These are phyloP conservation scores for Pyrrhosoma nymphula DNA, from an alignment of 2,888 invertebrate species.

Conservation along the genomic window DNA sequence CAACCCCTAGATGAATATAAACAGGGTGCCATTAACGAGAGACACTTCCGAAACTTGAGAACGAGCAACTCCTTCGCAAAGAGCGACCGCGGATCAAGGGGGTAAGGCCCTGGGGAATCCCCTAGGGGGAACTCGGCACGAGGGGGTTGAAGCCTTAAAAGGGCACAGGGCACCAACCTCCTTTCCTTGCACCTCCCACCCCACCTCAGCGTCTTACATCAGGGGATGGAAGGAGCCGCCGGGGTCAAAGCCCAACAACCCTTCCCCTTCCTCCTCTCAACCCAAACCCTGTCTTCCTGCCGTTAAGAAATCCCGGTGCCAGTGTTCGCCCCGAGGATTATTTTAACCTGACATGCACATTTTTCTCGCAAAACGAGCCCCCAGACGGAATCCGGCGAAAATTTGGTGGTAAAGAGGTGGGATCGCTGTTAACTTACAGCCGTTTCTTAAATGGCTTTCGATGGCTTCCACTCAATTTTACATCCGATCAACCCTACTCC, in stretches of 20 bases:
- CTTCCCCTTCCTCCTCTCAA: not conserved
- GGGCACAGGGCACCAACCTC: constrained; percentile 18
- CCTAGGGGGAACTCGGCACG: not conserved
- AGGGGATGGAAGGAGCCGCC: not conserved
- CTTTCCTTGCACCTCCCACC: not conserved
- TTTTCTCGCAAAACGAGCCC: not conserved
- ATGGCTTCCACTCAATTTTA: not conserved
- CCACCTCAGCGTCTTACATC: not conserved
- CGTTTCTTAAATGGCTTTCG: not conserved
- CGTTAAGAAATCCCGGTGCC: not conserved
- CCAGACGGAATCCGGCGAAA: not conserved
- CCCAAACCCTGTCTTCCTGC: not conserved
- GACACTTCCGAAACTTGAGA: not conserved
- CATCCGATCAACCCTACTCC: not conserved
- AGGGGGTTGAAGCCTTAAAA: not conserved
- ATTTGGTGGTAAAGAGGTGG: not conserved
- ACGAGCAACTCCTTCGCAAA: not conserved
- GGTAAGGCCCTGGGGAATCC: not conserved
- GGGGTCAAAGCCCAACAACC: not conserved
- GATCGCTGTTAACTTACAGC: not conserved
- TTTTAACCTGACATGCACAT: not conserved
- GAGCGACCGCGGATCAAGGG: not conserved
- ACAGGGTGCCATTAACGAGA: not conserved
- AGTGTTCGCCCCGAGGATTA: not conserved
- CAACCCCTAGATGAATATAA: too few species aligned